Percentiles rank a stretch among this genome's conserved stretches.
These are phyloP conservation scores for Ctenopoma kingsleyae DNA, from an alignment of 2,797 vertebrate species.

Conservation along the genomic window DNA sequence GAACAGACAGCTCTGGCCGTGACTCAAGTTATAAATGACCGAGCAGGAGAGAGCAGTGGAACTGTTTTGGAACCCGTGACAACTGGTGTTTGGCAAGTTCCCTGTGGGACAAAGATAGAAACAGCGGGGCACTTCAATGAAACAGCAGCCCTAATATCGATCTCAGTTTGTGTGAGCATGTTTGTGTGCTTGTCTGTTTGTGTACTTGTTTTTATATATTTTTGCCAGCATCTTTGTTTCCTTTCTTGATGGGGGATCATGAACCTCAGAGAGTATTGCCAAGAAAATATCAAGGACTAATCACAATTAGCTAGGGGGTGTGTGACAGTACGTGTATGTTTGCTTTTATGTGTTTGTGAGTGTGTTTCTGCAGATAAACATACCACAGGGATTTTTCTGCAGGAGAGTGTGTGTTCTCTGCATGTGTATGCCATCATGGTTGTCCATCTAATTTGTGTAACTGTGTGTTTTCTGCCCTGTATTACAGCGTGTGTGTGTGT, in stretches of 20 bases:
- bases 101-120: constrained; percentile 71
- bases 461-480: constrained; percentile 15
- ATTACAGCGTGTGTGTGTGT: constrained; percentile 31
- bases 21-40: constrained; percentile 63
- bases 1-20: constrained; percentile 58
- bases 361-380: constrained; percentile 33
- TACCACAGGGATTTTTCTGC: constrained; percentile 8
- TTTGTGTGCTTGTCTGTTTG: constrained; percentile 32
- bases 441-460: constrained; percentile 35
- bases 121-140: constrained; percentile 66
- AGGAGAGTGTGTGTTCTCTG: constrained; percentile 1
- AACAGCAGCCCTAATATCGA: constrained; percentile 63
- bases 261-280: constrained; percentile 37
- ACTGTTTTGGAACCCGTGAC: constrained; percentile 71
- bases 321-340: constrained; percentile 29
- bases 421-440: constrained; percentile 8
- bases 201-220: constrained; percentile 20
- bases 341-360: constrained; percentile 18
- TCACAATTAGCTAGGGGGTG: constrained; percentile 45
- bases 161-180: constrained; percentile 41
- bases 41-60: constrained; percentile 34
- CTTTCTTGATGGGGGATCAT: constrained; percentile 49
- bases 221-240: constrained; percentile 37
- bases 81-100: constrained; percentile 72
- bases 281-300: constrained; percentile 62